Conservation (phyloP, 2,797 vertebrate species). For the Neostethus bicornis region DNA sequence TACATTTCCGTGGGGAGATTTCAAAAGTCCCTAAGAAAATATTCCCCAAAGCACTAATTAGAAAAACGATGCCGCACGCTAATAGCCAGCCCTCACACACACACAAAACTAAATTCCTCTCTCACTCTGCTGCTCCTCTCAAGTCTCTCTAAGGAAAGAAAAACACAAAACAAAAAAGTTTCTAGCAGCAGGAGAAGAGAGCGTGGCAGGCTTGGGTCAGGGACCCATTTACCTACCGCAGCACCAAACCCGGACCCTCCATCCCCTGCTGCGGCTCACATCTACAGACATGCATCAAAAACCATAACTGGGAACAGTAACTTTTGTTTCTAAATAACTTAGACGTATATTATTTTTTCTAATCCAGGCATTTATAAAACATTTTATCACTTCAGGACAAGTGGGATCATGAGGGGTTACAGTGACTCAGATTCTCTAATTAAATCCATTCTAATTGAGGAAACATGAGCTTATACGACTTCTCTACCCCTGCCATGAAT, state of each 20-base stretch:
- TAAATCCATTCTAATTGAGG: slow-evolving; percentile 7
- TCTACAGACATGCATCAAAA: slow-evolving; percentile 28
- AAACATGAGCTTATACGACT: not conserved
- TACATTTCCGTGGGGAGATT: slow-evolving; percentile 75
- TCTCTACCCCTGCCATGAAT: not conserved
- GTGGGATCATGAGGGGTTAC: slow-evolving; percentile 32
- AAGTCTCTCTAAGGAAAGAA: slow-evolving; percentile 50
- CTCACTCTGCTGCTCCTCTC: slow-evolving; percentile 20
- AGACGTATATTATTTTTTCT: too few relatives aligned
- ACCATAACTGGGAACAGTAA: slow-evolving; percentile 51
- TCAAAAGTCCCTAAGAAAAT: slow-evolving; percentile 80
- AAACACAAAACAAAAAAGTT: slow-evolving; percentile 72
- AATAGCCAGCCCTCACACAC: slow-evolving; percentile 60
- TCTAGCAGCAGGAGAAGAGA: slow-evolving; percentile 71
- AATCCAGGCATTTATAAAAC: too few relatives aligned
- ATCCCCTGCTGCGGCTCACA: slow-evolving; percentile 35
- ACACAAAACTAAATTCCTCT: slow-evolving; percentile 38
- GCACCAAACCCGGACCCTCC: slow-evolving; percentile 67
- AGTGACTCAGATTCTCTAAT: slow-evolving; percentile 29
- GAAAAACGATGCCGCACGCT: slow-evolving; percentile 81
- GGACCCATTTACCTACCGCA: slow-evolving; percentile 85
- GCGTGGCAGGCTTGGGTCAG: slow-evolving; percentile 78
- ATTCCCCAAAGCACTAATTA: slow-evolving; percentile 85
- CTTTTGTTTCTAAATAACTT: too few relatives aligned
- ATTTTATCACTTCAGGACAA: slow-evolving; percentile 54